Evolutionary conservation across 2,888 invertebrate genomes (phyloP).

Genomic region (Eugnorisma glareosa): DNA sequence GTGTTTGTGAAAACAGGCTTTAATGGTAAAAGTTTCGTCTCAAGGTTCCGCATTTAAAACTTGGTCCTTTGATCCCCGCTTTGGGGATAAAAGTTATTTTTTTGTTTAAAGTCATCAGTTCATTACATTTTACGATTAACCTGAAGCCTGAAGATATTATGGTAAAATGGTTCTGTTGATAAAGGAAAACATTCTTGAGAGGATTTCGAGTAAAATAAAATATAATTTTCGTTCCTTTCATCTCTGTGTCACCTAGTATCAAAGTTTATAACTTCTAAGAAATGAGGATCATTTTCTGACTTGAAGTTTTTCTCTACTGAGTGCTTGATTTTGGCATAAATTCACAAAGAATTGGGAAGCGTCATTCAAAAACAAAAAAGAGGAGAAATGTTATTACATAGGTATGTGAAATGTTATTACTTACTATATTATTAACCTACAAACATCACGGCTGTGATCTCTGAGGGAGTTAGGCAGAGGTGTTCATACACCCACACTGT

Average conservation of each 20-base stretch:
- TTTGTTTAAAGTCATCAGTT: no score
- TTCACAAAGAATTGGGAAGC: background rate
- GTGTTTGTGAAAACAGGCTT: background rate
- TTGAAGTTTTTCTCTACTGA: background rate
- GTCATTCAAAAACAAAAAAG: background rate
- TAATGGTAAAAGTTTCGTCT: slow-evolving; percentile 24
- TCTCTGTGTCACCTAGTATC: background rate
- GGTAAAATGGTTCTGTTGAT: slow-evolving; percentile 13
- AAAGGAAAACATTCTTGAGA: slow-evolving; percentile 12
- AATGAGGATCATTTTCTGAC: slow-evolving; percentile 9
- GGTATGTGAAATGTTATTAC: background rate
- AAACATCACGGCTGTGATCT: background rate
- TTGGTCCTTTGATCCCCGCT: slow-evolving; percentile 7
- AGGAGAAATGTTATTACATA: background rate
- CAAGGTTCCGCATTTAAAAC: background rate
- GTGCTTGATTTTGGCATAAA: background rate
- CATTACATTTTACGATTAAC: slow-evolving; percentile 21
- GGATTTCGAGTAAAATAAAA: slow-evolving; percentile 1
- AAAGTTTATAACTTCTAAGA: background rate
- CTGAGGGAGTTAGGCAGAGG: background rate
- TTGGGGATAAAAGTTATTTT: slow-evolving; percentile 7
- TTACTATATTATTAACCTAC: background rate
- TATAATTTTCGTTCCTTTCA: slow-evolving; percentile 4
- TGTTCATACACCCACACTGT: background rate
- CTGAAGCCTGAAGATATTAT: background rate